Conservation (phyloP, 2,797 vertebrate genomes). For the Amblyraja radiata region DNA sequence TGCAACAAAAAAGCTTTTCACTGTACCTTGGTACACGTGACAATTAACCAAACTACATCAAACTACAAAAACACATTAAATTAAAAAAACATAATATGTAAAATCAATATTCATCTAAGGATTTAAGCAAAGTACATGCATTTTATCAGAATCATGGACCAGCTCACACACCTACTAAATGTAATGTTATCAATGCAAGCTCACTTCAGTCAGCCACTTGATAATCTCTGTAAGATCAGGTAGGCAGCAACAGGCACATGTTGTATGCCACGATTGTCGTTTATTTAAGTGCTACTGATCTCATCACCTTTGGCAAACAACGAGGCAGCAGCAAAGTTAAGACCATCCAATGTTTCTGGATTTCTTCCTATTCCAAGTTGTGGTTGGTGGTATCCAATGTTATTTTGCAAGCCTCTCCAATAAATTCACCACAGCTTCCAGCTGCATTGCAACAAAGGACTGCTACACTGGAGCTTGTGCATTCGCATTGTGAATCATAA, state of each 20-base stretch:
- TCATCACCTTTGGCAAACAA: background rate
- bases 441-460: too few species aligned
- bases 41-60: too few species aligned
- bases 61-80: background rate
- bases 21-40: too few species aligned
- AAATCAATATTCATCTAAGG: background rate
- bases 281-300: background rate
- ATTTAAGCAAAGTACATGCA: background rate
- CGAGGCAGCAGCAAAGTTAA: background rate
- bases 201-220: background rate
- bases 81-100: background rate
- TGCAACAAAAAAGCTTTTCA: too few species aligned
- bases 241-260: too few species aligned
- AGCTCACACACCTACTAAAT: background rate
- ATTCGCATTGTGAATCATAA: too few species aligned
- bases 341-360: background rate
- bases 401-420: background rate
- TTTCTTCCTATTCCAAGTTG: background rate
- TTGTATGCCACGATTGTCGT: background rate
- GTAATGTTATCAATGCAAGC: background rate
- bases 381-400: background rate
- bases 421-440: background rate
- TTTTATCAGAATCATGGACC: background rate
- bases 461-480: too few species aligned
- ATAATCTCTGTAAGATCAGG: background rate